These are phyloP conservation scores for Gryllus bimaculatus DNA, from an alignment of 1,140 invertebrate genomes.

Conservation along the genomic window DNA sequence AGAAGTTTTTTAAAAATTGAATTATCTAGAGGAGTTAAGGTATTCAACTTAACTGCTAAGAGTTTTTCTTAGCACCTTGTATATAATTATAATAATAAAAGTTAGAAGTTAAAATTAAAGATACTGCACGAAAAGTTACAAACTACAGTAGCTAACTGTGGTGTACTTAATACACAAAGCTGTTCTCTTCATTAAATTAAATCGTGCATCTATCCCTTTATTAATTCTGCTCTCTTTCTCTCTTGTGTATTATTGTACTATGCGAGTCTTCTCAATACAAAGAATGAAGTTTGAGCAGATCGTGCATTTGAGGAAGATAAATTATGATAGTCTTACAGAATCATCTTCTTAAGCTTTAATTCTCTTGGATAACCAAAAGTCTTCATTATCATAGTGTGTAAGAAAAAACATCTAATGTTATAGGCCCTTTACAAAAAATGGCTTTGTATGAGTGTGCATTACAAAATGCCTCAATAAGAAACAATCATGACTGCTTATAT, in stretches of 20 bases:
- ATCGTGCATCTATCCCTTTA: neutral
- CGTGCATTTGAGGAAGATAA: neutral
- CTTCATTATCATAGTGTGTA: constrained; percentile 12
- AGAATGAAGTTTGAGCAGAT: neutral
- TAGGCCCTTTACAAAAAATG: constrained; percentile 4
- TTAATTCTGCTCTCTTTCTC: neutral
- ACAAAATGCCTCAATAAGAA: constrained; percentile 5
- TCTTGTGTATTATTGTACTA: neutral
- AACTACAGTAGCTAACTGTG: neutral
- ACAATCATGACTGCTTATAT: neutral
- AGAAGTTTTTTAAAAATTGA: constrained; percentile 11
- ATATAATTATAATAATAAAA: neutral
- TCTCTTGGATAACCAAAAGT: constrained; percentile 13
- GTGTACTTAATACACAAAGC: neutral
- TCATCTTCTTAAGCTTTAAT: constrained; percentile 16
- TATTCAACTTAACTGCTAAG: neutral
- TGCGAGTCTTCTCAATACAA: neutral
- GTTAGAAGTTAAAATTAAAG: neutral
- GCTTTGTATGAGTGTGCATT: neutral
- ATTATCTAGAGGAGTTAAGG: neutral
- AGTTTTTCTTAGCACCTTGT: neutral
- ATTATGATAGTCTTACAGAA: constrained; percentile 4
- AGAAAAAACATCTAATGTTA: neutral
- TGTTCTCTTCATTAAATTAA: neutral
- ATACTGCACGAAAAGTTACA: neutral